phyloP scores from a whole-genome alignment of 2,113 vertebrate species.

The Nycticorax nycticorax region DNA sequence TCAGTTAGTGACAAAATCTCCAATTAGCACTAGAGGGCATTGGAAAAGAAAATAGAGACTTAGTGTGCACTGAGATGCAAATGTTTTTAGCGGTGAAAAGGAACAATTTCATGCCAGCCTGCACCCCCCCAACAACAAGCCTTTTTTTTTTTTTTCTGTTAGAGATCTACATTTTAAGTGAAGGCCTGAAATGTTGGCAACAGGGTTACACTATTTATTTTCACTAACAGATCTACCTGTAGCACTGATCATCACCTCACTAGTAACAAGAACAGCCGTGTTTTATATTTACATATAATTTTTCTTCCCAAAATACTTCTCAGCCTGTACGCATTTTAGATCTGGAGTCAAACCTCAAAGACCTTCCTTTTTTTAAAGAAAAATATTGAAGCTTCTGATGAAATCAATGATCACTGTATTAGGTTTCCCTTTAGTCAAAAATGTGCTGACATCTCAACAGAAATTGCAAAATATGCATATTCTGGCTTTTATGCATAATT shows the following conservation, averaged over 20 bases:
- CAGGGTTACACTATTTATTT: slow-evolving; percentile 1
- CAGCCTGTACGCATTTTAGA: neutral
- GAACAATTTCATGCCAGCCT: slow-evolving; percentile 16
- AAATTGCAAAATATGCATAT: neutral
- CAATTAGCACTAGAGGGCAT: slow-evolving; percentile 63
- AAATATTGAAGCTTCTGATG: neutral
- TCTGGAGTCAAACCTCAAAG: neutral
- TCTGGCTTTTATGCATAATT: neutral
- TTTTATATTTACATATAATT: neutral
- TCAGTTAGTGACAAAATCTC: slow-evolving; percentile 61
- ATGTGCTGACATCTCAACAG: neutral
- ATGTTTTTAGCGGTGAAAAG: slow-evolving; percentile 48
- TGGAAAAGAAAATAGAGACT: slow-evolving; percentile 51
- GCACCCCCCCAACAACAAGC: neutral
- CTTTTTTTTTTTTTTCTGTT: neutral
- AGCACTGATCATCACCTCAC: neutral
- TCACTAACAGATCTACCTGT: neutral
- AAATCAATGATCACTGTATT: neutral
- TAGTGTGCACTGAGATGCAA: slow-evolving; percentile 52
- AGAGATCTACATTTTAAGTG: slow-evolving; percentile 32
- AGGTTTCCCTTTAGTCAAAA: neutral
- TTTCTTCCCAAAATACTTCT: neutral
- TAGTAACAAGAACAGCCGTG: neutral
- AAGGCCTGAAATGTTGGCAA: neutral
- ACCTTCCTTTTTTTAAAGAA: neutral